Evolutionary conservation across 1,140 invertebrate species (phyloP), one percentile per base, ranked within the genome.

Genomic region (Plutomurus gul): DNA sequence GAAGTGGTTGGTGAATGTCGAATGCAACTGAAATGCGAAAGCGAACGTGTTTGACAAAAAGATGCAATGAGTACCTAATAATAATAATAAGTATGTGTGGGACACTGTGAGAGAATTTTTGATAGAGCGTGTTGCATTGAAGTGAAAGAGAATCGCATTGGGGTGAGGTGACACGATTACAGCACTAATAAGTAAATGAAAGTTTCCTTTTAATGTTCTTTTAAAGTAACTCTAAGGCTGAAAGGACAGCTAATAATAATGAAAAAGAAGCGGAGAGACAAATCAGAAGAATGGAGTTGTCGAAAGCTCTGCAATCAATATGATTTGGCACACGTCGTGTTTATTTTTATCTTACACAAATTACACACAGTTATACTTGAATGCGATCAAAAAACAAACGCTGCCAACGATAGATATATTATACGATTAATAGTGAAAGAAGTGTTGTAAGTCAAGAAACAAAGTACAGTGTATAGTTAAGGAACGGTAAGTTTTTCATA

Each of bases 241-340:
- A n/a, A n/a, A n/a, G n/a, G n/a, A n/a, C 11, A 65, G 27, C 3
- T 1, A 65, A 2, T 65, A 65, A 60, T 60, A 65, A 65, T 65
- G 47, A 51, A 49, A 51, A 51, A 27, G 36, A 27, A n/a, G 27
- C 56, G 36, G 56, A 65, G 27, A 65, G 27, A 30, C 13, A 65
- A 65, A 27, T 65, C n/a, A n/a, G 27, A 65, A 65, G 56, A 43
- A 43, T 13, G 10, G 56, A 65, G 27, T 65, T 65, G 27, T 65
- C 27, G 51, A 60, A 25, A 30, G 33, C 51, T 60, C 56, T 33
- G 30, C 56, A 65, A 65, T 65, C 27, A 65, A 65, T 65, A 43
- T 75, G 20, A 75, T 75, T 75, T 75, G 74, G 74, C 74, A 75
- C 74, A 75, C 46, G 33, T 40, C 33, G 74, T 75, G 74, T 75